phyloP scores from a whole-genome alignment of 1,140 invertebrate genomes.

The Wasmannia auropunctata region DNA sequence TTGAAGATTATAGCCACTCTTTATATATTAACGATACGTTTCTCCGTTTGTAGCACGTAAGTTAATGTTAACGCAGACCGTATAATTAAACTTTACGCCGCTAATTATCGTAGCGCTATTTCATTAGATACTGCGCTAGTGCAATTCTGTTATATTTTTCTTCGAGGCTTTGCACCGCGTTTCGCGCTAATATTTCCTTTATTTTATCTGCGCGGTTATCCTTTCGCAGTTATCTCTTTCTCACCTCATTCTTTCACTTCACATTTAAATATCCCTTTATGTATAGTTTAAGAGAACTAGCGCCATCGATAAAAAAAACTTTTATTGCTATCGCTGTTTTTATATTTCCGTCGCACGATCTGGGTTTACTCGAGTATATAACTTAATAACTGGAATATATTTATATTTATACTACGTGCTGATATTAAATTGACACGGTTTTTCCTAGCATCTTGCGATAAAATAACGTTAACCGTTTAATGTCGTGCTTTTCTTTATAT shows the following conservation, averaged over 20 bases:
- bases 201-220: conserved; percentile 7
- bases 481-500: background rate
- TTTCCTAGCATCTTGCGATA: background rate
- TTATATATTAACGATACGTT: background rate
- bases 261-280: background rate
- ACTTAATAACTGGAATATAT: conserved; percentile 2
- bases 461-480: background rate
- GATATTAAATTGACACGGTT: background rate
- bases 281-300: background rate
- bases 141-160: conserved; percentile 1
- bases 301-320: background rate
- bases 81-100: conserved; percentile 38
- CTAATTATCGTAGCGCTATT: background rate
- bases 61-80: background rate
- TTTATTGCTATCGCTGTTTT: background rate
- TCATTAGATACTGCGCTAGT: background rate
- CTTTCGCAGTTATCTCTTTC: background rate
- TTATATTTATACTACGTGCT: background rate
- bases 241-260: background rate
- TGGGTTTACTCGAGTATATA: background rate
- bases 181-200: conserved; percentile 8
- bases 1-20: conserved; percentile 13
- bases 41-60: background rate
- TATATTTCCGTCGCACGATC: background rate
- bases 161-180: background rate